Percentiles rank a stretch among this genome's conserved stretches.
These are phyloP conservation scores for Rhimphoctona megacephalus DNA, from an alignment of 2,888 invertebrate genomes.

Conservation along the genomic window DNA sequence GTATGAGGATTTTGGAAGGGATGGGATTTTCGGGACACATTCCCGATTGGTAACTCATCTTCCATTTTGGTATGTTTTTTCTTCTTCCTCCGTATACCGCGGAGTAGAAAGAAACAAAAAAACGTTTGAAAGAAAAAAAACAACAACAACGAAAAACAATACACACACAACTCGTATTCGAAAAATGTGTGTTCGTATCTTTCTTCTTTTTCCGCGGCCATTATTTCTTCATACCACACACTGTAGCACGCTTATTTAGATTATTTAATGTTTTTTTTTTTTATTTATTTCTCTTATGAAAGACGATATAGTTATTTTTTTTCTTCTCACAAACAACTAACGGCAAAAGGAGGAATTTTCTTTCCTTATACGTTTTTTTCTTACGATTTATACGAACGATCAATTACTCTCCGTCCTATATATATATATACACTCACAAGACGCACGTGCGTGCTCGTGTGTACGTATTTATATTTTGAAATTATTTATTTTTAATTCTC, in stretches of 20 bases:
- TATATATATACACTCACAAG: not conserved
- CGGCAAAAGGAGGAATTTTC: constrained; percentile 61
- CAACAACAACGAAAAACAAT: constrained; percentile 44
- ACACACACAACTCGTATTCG: constrained; percentile 55
- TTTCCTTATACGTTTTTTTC: constrained; percentile 39
- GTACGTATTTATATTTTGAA: not conserved
- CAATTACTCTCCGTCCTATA: not conserved
- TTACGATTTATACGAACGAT: constrained; percentile 46
- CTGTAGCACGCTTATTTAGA: constrained; percentile 54
- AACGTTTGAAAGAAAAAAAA: not conserved
- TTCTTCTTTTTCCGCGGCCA: constrained; percentile 17
- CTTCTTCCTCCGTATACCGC: constrained; percentile 53
- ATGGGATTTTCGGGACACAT: constrained; percentile 50
- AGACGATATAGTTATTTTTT: constrained; percentile 62
- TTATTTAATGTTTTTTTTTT: constrained; percentile 29
- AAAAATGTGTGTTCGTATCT: constrained; percentile 55
- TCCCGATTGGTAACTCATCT: constrained; percentile 67
- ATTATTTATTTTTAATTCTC: not conserved
- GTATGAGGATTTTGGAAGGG: constrained; percentile 50
- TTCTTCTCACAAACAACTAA: constrained; percentile 69
- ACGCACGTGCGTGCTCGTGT: not conserved
- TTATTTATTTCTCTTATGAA: constrained; percentile 59
- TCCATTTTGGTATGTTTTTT: constrained; percentile 36
- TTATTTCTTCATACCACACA: constrained; percentile 37
- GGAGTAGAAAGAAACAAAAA: constrained; percentile 43